Base-by-base conservation (phyloP, 2,797 vertebrate species). In the Graptemys geographica region DNA sequence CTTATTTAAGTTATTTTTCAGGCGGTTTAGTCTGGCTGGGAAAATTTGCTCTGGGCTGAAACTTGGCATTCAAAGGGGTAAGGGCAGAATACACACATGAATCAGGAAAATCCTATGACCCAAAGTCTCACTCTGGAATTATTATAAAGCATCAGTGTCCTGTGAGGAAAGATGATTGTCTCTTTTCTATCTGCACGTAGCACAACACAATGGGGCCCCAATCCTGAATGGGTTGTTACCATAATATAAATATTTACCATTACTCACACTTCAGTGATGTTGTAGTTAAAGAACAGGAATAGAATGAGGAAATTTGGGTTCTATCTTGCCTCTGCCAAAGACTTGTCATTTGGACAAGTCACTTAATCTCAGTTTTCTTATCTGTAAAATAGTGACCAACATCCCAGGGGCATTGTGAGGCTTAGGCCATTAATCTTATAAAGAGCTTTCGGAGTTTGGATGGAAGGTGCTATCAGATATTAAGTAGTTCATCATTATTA, bases 291-390 rank as follows among this genome's bases (percentile, higher is more conserved):
- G 51, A 56, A 44, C 5, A 8, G 76, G 11, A 49, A 13, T 31
- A 78, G 74, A 78, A 11, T 27, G 31, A 28, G 27, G 59, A 88
- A 86, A 85, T 87, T 19, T 16, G n/a, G 18, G 6, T 72, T 69
- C 51, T 12, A 69, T 57, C 27, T 23, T 57, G 53, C 1, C 95
- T 89, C 84, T 89, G 16, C 27, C 79, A 9, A 13, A 5, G 11
- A 19, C 6, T 91, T 89, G 3, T 8, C 82, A n/a, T 89, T 89
- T 84, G 47, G 92, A 78, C 13, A 27, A 57, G n/a, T 72, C 51
- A 6, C 90, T 85, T 15, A 83, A 80, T 51, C 23, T 82, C 80
- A 90, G 2, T 21, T 85, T 83, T 83, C 87, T 82, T 4, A 27
- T 72, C 56, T 65, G 33, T 79, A 94, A 82, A 57, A 2, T 59